Evolutionary conservation across 2,888 invertebrate genomes (phyloP), one percentile per base, ranked within the genome.

Genomic region (Xanthorhoe spadicearia): DNA sequence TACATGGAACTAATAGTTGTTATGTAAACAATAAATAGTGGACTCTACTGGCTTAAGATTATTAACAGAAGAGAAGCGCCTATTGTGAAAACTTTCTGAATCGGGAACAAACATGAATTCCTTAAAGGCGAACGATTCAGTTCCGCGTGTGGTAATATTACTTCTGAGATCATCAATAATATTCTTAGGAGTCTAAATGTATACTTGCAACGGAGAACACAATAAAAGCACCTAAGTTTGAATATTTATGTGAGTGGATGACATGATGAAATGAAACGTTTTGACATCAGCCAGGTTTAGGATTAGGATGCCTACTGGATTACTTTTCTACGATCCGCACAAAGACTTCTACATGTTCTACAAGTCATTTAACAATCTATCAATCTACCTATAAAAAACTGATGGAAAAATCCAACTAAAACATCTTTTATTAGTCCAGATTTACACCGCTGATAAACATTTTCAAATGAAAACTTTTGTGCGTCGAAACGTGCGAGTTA

Each of bases 401-500:
- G 8, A 32, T 32, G 32, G 28, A 32, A 32, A 32, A 32, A 32
- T 32, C 32, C 2, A 13, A 43, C 38, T 43, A 3, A 43, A 43
- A 46, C n/a, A 38, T 5, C 52, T 58, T 64, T 58, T 54, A 64
- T 13, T 28, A 64, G 13, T 50, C 5, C 17, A 57, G 38, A 62
- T 56, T 38, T 23, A 46, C 28, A 19, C 53, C 19, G 35, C 17
- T 5, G 35, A 32, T 32, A 63, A 55, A 60, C 46, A 55, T n/a
- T 32, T 59, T 55, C 66, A 67, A 62, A 54, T 46, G 6, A 52
- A 48, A 60, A 64, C 69, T 65, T 58, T 75, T 71, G 76, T 76
- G 70, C 76, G 74, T 85, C 85, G 88, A 88, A 86, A 90, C 85
- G 83, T 84, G 84, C 74, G 83, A 84, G 84, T 74, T 77, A 83